These are phyloP conservation scores for Sminthopsis crassicaudata DNA, from an alignment of 2,113 vertebrate genomes.

Conservation along the genomic window DNA sequence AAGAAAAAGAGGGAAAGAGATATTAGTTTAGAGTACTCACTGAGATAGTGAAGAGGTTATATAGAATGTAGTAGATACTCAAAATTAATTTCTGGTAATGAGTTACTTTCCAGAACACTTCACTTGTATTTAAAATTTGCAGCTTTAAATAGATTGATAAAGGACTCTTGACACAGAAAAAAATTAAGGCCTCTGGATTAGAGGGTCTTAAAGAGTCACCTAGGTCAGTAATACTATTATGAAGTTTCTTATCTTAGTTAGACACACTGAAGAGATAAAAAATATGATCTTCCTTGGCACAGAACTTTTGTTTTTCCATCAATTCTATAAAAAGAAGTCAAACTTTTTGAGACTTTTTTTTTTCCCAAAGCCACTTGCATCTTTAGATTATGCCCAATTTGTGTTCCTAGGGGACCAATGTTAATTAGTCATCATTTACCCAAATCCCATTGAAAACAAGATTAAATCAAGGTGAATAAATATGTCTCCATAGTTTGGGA, in stretches of 20 bases:
- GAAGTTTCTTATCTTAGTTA: conserved; percentile 45
- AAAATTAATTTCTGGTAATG: too few species aligned
- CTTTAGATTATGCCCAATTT: conserved; percentile 15
- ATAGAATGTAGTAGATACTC: neutral
- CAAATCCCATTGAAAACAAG: conserved; percentile 55
- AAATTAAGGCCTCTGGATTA: neutral
- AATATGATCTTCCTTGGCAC: conserved; percentile 55
- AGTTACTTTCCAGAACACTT: too few species aligned
- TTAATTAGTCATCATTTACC: conserved; percentile 69
- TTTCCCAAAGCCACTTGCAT: conserved; percentile 46
- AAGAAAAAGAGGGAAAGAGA: neutral
- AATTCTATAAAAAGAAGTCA: conserved; percentile 48
- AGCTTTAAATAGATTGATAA: neutral
- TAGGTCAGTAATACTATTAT: conserved; percentile 11
- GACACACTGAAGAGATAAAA: conserved; percentile 8
- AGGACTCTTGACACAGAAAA: neutral
- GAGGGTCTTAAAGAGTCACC: neutral
- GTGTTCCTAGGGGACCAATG: conserved; percentile 60
- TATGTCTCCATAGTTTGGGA: neutral
- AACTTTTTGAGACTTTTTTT: conserved; percentile 61
- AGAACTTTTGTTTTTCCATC: conserved; percentile 62
- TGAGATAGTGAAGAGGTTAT: neutral
- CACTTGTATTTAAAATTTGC: too few species aligned
- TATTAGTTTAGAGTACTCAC: neutral
- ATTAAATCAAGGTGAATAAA: conserved; percentile 68